These are phyloP conservation scores for Hemicentrotus pulcherrimus DNA, from an alignment of 35 echinoderm and acorn worm species.

Conservation along the genomic window DNA sequence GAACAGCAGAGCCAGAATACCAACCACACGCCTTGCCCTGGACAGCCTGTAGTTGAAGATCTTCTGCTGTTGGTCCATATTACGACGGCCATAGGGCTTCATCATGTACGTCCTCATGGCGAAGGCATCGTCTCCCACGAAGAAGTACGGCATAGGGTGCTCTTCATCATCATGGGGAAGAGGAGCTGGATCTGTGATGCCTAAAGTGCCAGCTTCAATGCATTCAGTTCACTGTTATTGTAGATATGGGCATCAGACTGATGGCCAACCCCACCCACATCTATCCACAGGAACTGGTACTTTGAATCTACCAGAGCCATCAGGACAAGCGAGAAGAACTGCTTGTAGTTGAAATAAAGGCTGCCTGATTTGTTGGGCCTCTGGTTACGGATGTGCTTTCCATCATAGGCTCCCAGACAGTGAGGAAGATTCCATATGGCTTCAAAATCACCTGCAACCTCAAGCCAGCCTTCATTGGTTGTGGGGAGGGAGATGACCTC, in stretches of 20 bases:
- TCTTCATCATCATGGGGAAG: slow-evolving; percentile 49
- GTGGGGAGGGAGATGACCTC: slow-evolving; percentile 35
- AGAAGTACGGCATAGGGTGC: slow-evolving; percentile 41
- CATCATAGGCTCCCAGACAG: slow-evolving; percentile 68
- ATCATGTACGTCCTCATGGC: slow-evolving; percentile 47
- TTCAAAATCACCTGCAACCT: slow-evolving; percentile 47
- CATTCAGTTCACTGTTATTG: slow-evolving; percentile 38
- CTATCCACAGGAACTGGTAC: slow-evolving; percentile 56
- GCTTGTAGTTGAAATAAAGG: slow-evolving; percentile 66
- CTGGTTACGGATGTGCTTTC: slow-evolving; percentile 72
- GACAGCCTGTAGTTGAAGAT: slow-evolving; percentile 59
- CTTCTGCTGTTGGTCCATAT: background rate
- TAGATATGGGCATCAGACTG: slow-evolving; percentile 28
- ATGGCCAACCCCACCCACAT: slow-evolving; percentile 65
- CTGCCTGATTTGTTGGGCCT: slow-evolving; percentile 63
- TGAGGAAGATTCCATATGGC: slow-evolving; percentile 64
- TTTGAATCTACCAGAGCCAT: slow-evolving; percentile 61
- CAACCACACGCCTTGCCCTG: slow-evolving; percentile 40
- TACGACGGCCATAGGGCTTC: slow-evolving; percentile 44
- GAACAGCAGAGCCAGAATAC: background rate
- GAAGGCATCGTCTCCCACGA: slow-evolving; percentile 57
- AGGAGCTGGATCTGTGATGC: slow-evolving; percentile 43
- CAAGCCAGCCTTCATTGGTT: slow-evolving; percentile 48
- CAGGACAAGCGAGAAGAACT: slow-evolving; percentile 61
- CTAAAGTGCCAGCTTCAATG: slow-evolving; percentile 48